phyloP scores from a whole-genome alignment of 2,888 invertebrate genomes.

The Ormyrus labotus region DNA sequence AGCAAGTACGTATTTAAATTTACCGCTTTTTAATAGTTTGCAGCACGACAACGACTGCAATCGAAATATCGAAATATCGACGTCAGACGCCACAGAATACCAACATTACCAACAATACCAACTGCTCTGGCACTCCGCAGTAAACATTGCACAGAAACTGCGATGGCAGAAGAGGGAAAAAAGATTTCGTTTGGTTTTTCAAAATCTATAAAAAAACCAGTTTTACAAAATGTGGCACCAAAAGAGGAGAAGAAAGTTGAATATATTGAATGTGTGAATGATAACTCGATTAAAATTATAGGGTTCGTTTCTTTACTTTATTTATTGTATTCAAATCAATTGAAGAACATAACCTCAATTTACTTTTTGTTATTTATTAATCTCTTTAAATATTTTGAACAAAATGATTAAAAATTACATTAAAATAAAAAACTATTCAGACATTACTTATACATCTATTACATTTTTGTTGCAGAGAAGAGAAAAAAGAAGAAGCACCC shows the following conservation, averaged over 20 bases:
- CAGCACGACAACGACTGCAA: no score
- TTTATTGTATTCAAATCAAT: neutral
- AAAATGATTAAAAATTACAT: no score
- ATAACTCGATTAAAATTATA: slow-evolving; percentile 85
- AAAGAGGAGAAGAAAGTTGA: slow-evolving; percentile 79
- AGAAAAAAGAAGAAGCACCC: slow-evolving; percentile 77
- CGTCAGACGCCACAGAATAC: no score
- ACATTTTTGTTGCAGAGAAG: slow-evolving; percentile 75
- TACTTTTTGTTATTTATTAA: no score
- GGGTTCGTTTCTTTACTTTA: slow-evolving; percentile 76
- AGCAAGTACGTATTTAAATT: no score
- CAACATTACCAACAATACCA: no score
- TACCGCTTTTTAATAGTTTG: no score
- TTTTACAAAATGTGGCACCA: slow-evolving; percentile 72
- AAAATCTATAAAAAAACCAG: slow-evolving; percentile 80
- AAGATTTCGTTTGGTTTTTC: slow-evolving; percentile 90
- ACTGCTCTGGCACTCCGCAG: no score
- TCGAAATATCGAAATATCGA: no score
- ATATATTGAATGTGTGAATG: slow-evolving; percentile 87
- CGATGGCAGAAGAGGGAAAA: slow-evolving; percentile 78
- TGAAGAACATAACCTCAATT: slow-evolving; percentile 45
- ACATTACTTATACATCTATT: neutral
- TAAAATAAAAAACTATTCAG: no score
- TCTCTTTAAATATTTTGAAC: no score
- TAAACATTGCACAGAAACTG: slow-evolving; percentile 6